Base-by-base conservation (phyloP, 2,113 vertebrate genomes). In the Gasterosteus aculeatus region DNA sequence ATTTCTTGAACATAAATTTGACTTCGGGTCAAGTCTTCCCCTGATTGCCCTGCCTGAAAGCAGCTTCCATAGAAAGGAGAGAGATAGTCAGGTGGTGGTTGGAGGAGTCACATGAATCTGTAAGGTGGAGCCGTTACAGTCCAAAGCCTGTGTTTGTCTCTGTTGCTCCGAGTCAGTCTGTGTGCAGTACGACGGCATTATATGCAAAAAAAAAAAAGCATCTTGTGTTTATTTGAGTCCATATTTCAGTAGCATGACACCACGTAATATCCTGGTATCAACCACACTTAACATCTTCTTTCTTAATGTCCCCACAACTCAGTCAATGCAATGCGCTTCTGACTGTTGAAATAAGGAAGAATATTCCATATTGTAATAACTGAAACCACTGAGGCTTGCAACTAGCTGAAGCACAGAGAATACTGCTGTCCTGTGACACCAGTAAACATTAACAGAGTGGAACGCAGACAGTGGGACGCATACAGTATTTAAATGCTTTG, bases 91-190 rank as follows among this genome's bases (percentile, higher is more conserved):
- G 91, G 89, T 91, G 89, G 91, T 87, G 86, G 80, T 82, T 85
- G 75, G 69, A 86, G 80, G 56, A 82, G 84, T 91, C 89, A 92
- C 87, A 91, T 92, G 89, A 86, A 86, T 83, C 87, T 85, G 81
- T 85, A 90, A 91, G 91, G 89, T 90, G 84, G 87, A 89, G 88
- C 87, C 85, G 82, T 74, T 81, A 77, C 81, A 88, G 88, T 75
- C 85, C 69, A 70, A 41, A 62, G 84, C 71, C 80, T 86, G 76
- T 89, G 83, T 87, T 92, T 89, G 87, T 88, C 82, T 89, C 83
- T 80, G 68, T 79, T 77, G 72, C 73, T 85, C 78, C 75, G 65
- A 77, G 51, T 53, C 54, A 83, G 80, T 59, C 26, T 80, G 70
- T 77, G 77, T 78, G 68, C 51, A 15, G n/a, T 67, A 12, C 9